phyloP scores from a whole-genome alignment of 2,797 vertebrate species.

The Sebastes reedi region DNA sequence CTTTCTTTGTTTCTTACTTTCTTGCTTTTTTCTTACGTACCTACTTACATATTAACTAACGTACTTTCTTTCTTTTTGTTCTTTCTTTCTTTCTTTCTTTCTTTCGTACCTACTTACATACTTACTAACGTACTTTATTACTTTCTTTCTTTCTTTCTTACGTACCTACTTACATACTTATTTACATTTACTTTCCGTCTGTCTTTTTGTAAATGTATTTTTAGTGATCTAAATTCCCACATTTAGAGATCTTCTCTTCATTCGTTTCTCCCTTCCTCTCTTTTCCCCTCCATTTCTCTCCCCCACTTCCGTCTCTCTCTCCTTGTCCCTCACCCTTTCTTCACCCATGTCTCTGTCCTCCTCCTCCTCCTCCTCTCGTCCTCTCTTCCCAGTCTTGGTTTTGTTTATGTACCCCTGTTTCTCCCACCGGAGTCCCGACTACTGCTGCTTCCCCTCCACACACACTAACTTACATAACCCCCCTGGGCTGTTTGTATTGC shows the following conservation, averaged over 20 bases:
- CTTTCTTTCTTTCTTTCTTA: not conserved
- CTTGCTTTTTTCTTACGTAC: not conserved
- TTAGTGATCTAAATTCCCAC: too few species aligned
- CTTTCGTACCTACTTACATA: too few species aligned
- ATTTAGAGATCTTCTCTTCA: not conserved
- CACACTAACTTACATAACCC: conserved; percentile 46
- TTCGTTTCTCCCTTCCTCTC: not conserved
- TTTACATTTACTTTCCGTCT: too few species aligned
- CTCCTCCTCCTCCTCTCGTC: too few species aligned
- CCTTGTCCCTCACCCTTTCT: too few species aligned
- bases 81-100: too few species aligned
- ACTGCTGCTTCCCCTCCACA: conserved; percentile 13
- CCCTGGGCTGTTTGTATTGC: conserved; percentile 72
- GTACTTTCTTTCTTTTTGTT: accelerated
- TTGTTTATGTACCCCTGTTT: not conserved
- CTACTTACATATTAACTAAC: not conserved
- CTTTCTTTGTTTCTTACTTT: too few species aligned
- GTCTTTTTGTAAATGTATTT: too few species aligned
- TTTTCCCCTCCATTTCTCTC: not conserved
- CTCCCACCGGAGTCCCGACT: not conserved
- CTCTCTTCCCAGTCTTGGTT: not conserved
- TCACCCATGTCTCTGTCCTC: not conserved
- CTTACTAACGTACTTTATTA: too few species aligned
- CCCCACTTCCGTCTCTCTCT: not conserved
- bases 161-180: too few species aligned